These are phyloP conservation scores for Empis stercorea DNA, from an alignment of 2,888 invertebrate species.

Conservation along the genomic window DNA sequence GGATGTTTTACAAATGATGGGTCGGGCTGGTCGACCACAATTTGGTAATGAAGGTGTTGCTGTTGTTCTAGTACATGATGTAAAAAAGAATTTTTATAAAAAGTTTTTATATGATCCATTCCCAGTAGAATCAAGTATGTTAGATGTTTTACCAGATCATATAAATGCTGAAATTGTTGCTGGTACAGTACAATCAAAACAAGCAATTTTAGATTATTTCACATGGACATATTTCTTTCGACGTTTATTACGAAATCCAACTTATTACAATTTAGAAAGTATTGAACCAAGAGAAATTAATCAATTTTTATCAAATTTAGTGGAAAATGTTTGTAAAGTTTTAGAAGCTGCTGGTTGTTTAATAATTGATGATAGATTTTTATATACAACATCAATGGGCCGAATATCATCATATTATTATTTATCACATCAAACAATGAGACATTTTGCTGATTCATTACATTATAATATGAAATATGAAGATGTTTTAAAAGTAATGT, in stretches of 20 bases:
- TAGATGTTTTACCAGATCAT: constrained; percentile 88
- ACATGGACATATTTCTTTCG: constrained; percentile 99
- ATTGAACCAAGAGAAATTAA: constrained; percentile 56
- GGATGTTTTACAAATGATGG: constrained; percentile 99
- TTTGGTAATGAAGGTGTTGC: constrained; percentile 88
- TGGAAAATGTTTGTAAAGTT: constrained; percentile 63
- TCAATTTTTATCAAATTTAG: constrained; percentile 63
- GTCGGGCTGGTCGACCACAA: constrained; percentile 94
- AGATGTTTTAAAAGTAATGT: constrained; percentile 63
- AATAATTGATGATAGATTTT: constrained; percentile 46
- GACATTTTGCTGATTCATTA: constrained; percentile 62
- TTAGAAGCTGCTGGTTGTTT: constrained; percentile 67
- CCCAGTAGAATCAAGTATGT: constrained; percentile 92
- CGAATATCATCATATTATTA: constrained; percentile 95
- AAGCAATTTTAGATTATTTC: constrained; percentile 89
- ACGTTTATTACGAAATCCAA: constrained; percentile 80
- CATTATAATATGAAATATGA: constrained; percentile 50
- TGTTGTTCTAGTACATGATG: constrained; percentile 83
- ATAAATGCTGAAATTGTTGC: constrained; percentile 95
- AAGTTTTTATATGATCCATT: constrained; percentile 99
- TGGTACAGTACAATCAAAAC: constrained; percentile 84
- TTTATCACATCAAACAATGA: constrained; percentile 80
- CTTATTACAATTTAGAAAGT: constrained; percentile 71
- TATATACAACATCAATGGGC: constrained; percentile 63
- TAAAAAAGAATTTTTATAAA: constrained; percentile 97